A percentile compares a stretch with the other conserved stretches of the same genome.
These are phyloP conservation scores for Heliangelus exortis DNA, from an alignment of 2,797 vertebrate genomes.

Conservation along the genomic window DNA sequence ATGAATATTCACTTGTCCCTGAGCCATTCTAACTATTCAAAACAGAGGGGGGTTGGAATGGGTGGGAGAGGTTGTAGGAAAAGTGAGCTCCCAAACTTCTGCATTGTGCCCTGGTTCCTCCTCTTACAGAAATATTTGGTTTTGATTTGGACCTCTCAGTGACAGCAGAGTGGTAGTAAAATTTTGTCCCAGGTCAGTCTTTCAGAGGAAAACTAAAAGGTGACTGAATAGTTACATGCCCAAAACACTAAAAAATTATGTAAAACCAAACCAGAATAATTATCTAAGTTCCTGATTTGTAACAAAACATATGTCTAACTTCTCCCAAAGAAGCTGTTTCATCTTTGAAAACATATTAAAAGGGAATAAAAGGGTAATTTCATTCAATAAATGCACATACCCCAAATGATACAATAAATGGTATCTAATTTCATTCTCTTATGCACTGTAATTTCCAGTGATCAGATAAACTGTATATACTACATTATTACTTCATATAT, in stretches of 20 bases:
- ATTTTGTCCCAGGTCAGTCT: background rate
- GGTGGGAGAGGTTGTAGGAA: background rate
- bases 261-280: too few species aligned
- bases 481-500: background rate
- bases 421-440: background rate
- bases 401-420: background rate
- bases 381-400: background rate
- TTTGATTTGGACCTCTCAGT: background rate
- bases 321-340: background rate
- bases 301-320: fast-evolving
- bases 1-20: background rate
- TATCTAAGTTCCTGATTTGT: background rate
- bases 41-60: too few species aligned
- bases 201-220: background rate
- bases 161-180: background rate
- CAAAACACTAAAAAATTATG: background rate
- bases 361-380: background rate
- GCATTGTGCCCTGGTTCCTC: background rate
- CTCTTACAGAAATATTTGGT: fast-evolving
- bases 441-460: background rate
- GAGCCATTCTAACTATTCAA: too few species aligned
- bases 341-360: background rate
- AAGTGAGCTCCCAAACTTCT: background rate
- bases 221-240: background rate
- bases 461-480: background rate